Conservation (phyloP, 2,113 vertebrate species). For the Ivindomyrus marchei region DNA sequence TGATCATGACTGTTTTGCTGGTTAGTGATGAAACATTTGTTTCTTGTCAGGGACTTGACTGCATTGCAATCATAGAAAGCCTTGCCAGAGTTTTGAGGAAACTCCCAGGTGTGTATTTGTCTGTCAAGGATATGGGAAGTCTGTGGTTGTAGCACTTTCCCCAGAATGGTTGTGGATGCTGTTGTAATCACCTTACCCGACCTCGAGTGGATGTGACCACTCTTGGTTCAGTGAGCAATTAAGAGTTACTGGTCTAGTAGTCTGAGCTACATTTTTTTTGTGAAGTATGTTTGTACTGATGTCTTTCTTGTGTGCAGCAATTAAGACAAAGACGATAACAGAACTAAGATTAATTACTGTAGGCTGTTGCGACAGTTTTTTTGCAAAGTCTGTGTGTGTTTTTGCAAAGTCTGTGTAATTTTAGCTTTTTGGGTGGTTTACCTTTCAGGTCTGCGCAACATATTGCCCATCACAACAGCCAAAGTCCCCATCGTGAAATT, state of each 20-base stretch:
- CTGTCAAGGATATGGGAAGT: not conserved
- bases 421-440: not conserved
- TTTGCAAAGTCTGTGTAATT: not conserved
- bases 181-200: not conserved
- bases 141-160: not conserved
- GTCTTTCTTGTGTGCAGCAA: not conserved
- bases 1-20: not conserved
- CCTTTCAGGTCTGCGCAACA: conserved; percentile 74
- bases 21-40: not conserved
- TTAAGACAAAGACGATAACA: not conserved
- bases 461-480: conserved; percentile 88
- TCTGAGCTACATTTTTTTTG: not conserved
- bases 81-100: conserved; percentile 79
- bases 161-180: not conserved
- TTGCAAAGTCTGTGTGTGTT: not conserved
- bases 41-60: conserved; percentile 67
- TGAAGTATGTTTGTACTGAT: not conserved
- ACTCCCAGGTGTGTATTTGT: conserved; percentile 67
- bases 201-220: not conserved
- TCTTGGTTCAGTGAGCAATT: not conserved
- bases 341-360: not conserved
- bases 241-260: not conserved
- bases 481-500: conserved; percentile 96
- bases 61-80: conserved; percentile 80
- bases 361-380: not conserved